phyloP scores from a whole-genome alignment of 2,797 vertebrate species.

The Malacoraja senta region DNA sequence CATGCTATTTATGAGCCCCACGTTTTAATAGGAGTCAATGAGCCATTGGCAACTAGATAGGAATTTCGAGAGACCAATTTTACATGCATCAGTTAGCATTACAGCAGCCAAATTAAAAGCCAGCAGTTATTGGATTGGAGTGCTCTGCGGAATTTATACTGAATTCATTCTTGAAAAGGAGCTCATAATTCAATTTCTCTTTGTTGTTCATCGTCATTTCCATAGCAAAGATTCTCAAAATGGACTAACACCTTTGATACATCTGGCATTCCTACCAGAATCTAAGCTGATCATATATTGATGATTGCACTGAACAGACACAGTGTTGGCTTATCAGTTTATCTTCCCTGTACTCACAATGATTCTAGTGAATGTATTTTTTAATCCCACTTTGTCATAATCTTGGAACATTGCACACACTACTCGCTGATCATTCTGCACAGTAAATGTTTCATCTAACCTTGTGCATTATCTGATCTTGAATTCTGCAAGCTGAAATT shows the following conservation, averaged over 20 bases:
- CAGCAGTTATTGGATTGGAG: not conserved
- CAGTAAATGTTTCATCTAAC: not conserved
- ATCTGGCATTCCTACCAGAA: not conserved
- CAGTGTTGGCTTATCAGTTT: not conserved
- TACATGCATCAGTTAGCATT: conserved; percentile 16
- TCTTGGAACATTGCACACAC: no score
- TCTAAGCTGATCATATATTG: not conserved
- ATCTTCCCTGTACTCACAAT: not conserved
- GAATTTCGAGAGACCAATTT: conserved; percentile 16
- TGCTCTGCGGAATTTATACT: not conserved
- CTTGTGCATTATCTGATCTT: not conserved
- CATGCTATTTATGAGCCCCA: conserved; percentile 18
- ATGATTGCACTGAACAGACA: no score
- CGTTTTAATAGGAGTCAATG: conserved; percentile 26
- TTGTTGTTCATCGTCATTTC: not conserved
- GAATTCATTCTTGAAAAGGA: not conserved
- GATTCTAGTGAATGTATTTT: not conserved
- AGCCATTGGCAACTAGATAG: conserved; percentile 15
- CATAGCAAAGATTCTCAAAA: not conserved
- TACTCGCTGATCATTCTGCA: not conserved
- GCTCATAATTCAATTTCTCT: conserved; percentile 27
- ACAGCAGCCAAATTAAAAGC: conserved; percentile 22
- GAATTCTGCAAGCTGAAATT: not conserved
- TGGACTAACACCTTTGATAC: not conserved
- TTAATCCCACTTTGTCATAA: not conserved